A percentile compares a stretch with the other conserved stretches of the same genome.
phyloP scores from a whole-genome alignment of 2,113 vertebrate genomes.

The Sus scrofa region DNA sequence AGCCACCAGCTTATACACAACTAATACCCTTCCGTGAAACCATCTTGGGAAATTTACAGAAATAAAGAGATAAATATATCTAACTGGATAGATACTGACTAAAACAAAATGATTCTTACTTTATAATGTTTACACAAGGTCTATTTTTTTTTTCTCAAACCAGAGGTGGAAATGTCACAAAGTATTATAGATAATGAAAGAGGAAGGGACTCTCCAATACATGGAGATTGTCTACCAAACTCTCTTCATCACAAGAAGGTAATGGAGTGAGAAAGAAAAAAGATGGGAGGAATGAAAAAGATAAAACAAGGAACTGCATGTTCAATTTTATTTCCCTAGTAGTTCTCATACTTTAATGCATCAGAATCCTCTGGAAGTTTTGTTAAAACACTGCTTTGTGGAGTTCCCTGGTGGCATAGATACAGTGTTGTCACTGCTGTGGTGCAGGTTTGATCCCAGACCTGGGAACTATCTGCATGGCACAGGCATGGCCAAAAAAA shows the following conservation, averaged over 20 bases:
- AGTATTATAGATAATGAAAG: background rate
- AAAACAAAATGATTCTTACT: background rate
- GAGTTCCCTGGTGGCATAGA: too few relatives aligned
- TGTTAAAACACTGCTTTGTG: background rate
- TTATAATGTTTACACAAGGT: slow-evolving; percentile 1
- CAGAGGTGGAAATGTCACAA: background rate
- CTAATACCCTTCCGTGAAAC: background rate
- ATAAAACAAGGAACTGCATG: background rate
- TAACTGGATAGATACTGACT: background rate
- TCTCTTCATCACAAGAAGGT: background rate
- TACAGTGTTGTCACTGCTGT: too few relatives aligned
- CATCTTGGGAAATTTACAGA: background rate
- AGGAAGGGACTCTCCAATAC: background rate
- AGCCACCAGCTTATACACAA: background rate
- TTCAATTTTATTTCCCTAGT: background rate
- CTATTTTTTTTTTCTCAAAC: background rate
- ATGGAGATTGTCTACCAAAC: background rate
- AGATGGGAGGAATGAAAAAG: background rate
- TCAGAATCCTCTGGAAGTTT: background rate
- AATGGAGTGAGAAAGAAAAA: background rate
- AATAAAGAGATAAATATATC: background rate
- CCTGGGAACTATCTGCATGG: too few relatives aligned
- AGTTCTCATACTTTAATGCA: background rate
- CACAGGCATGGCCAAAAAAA: too few relatives aligned
- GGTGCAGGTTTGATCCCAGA: too few relatives aligned